phyloP scores from a whole-genome alignment of 2,888 invertebrate genomes.

The Limenitis camilla region DNA sequence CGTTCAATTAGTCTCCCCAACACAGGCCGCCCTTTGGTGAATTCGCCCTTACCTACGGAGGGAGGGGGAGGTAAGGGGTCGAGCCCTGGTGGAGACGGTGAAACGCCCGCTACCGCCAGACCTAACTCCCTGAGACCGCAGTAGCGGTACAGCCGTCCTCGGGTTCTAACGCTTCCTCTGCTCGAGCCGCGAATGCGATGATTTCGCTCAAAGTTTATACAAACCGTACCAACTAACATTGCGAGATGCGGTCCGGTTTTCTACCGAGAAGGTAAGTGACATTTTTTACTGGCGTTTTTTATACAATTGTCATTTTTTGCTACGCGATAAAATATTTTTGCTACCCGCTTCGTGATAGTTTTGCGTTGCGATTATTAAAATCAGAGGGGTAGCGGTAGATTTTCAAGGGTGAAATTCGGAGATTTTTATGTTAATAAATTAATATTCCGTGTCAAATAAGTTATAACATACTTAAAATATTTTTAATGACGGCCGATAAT shows the following conservation, averaged over 20 bases:
- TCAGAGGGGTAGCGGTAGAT: conserved; percentile 3
- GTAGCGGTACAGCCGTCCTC: conserved; percentile 18
- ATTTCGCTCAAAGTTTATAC: conserved; percentile 22
- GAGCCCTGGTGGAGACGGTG: conserved; percentile 10
- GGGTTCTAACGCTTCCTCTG: not conserved
- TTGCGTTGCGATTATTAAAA: conserved; percentile 15
- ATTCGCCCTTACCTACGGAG: conserved; percentile 16
- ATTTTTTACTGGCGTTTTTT: conserved; percentile 7
- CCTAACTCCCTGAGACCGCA: conserved; percentile 7
- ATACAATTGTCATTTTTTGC: conserved; percentile 10
- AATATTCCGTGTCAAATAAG: too few species aligned
- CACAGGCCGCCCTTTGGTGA: conserved; percentile 17
- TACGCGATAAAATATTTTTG: conserved; percentile 11
- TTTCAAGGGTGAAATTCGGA: not conserved
- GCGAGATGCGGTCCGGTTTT: conserved; percentile 19
- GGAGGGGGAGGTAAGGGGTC: conserved; percentile 13
- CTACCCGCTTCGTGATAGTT: conserved; percentile 17
- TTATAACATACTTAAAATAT: not conserved
- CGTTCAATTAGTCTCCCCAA: conserved; percentile 18
- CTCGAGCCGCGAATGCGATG: conserved; percentile 14
- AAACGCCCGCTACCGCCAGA: not conserved
- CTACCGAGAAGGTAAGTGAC: conserved; percentile 18
- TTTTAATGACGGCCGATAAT: not conserved
- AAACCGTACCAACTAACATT: conserved; percentile 12
- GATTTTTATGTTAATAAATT: too few species aligned